Evolutionary conservation across 2,797 vertebrate species (phyloP), one percentile per base, ranked within the genome.

Genomic region (Pachyuromys duprasi): DNA sequence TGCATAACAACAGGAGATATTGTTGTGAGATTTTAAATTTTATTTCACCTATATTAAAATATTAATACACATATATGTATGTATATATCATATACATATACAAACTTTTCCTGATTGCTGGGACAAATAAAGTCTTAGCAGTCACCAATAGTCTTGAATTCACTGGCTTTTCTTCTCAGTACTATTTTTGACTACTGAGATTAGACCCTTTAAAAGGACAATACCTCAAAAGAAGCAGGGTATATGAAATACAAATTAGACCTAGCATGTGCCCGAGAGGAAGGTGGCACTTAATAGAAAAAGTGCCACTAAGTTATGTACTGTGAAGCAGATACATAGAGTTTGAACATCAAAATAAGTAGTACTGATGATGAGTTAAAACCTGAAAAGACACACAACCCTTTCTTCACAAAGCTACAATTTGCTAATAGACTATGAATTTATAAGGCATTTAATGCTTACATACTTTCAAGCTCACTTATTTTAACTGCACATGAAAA

Each of bases 261-360:
- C 17, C 4, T 7, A 11, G 31, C 0, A 2, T 65, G 33, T 18
- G 31, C 5, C 11, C 36, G 39, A 84, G 63, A 55, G 5, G 15
- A 84, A 78, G 0, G 5, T n/a, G n/a, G 0, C 33, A 9, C 8
- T 36, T 22, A 9, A 9, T 20, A 39, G 33, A 49, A 62, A 18
- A 42, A 86, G 36, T 3, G 24, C n/a, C n/a, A n/a, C n/a, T 57
- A 26, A 62, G 3, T 13, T 39, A 5, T 49, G 39, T 69, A 49
- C 13, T 33, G 0, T 53, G 18, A 70, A 67, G 18, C 4, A 86
- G 2, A 12, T 11, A 33, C 2, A 80, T 22, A n/a, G 15, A 0
- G 20, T 55, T 62, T 63, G 24, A 90, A 9, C 7, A 80, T 70
- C 13, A 90, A 62, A 49, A 62, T 72, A 86, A 60, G 11, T 36